phyloP scores from a whole-genome alignment of 2,113 vertebrate species.

The Sinocyclocheilus maitianheensis region DNA sequence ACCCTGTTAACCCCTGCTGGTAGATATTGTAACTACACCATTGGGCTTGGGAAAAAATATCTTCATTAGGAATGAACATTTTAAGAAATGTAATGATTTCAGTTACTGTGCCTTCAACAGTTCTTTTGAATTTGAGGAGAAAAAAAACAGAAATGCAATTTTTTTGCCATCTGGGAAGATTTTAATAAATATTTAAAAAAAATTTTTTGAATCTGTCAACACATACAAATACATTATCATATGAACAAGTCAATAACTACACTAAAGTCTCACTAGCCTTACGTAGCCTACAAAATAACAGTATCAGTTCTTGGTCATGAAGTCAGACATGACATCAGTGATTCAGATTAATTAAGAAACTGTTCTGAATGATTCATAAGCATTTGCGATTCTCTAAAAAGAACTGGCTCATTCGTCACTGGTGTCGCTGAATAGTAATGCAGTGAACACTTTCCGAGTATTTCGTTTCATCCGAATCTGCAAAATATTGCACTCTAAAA shows the following conservation, averaged over 20 bases:
- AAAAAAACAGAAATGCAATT: neutral
- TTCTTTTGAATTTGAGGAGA: neutral
- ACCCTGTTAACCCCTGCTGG: neutral
- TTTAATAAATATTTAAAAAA: neutral
- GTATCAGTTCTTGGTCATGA: too few species aligned
- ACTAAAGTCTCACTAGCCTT: too few species aligned
- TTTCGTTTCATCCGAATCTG: neutral
- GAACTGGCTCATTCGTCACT: neutral
- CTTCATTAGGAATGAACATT: neutral
- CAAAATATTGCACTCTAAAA: neutral
- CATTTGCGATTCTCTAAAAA: neutral
- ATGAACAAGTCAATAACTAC: too few species aligned
- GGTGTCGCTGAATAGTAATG: neutral
- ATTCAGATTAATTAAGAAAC: neutral
- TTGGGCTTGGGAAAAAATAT: neutral
- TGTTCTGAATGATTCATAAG: neutral
- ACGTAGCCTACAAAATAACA: too few species aligned
- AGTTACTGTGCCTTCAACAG: neutral
- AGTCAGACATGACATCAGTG: neutral
- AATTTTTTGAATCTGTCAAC: too few species aligned
- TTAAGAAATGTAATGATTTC: neutral
- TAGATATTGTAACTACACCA: neutral
- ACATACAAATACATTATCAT: too few species aligned
- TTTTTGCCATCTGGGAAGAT: neutral
- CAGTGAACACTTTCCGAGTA: neutral